Evolutionary conservation across 2,797 vertebrate species (phyloP), one percentile per base, ranked within the genome.

Genomic region (Eospalax fontanierii): DNA sequence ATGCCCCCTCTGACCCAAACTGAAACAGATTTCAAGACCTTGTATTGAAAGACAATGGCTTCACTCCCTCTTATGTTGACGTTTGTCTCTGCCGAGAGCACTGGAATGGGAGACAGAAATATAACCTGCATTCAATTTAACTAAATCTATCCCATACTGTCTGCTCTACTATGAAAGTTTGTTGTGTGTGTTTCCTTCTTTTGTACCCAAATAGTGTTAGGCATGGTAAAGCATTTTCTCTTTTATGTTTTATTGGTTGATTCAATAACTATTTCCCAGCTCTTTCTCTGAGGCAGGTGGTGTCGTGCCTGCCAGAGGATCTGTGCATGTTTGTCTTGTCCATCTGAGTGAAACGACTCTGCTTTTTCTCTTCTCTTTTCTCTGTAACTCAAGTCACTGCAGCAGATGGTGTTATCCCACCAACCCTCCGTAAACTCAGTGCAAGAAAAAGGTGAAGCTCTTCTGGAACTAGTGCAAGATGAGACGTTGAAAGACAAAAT

Each of bases 371-470:
- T 96, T 97, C n/a, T n/a, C n/a, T 6, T 40, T 22, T 59, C 35
- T 43, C 28, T 97, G 26, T 92, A 14, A 96, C 87, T 96, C 19
- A 97, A 99, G 99, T 99, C 99, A 71, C 97, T 99, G 74, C 98
- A 99, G 63, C 99, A 99, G 98, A 99, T 98, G 68, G 98, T 99
- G 96, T 98, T 99, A 95, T 99, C 99, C 54, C 99, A 99, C 9
- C 99, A 99, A 66, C 99, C 99, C 9, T 99, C 99, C 3, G 95
- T 99, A 95, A 99, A 98, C 95, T 99, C 99, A 0, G 99, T 99
- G 95, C 96, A 98, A 94, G 99, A 99, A 98, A 99, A 99, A 96
- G 99, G 99, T 15, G 98, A 99, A 24, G 98, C 98, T 43, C 98
- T 99, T 86, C 97, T 98, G 95, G 98, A 98, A 74, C 80, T 98